These are phyloP conservation scores for Lagopus muta DNA, from an alignment of 2,113 vertebrate genomes.

Conservation along the genomic window DNA sequence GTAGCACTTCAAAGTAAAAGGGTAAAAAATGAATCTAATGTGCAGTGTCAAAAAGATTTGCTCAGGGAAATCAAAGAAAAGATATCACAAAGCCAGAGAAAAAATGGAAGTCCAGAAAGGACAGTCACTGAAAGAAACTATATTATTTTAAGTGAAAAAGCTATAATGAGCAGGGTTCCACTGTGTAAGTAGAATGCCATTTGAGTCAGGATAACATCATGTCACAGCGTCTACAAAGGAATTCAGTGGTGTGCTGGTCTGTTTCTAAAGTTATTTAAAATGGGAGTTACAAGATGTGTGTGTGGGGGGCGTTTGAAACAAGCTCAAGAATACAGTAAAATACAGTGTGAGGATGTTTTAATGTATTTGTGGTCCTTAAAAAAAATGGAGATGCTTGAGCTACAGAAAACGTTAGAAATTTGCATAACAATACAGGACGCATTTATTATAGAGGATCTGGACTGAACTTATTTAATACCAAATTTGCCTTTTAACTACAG, in stretches of 20 bases:
- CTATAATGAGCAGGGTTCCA: background rate
- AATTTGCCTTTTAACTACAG: background rate
- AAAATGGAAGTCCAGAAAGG: background rate
- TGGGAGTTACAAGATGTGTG: background rate
- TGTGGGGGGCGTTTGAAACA: background rate
- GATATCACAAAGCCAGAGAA: background rate
- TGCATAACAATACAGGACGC: background rate
- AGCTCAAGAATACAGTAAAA: background rate
- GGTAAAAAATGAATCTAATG: background rate
- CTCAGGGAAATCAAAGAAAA: background rate
- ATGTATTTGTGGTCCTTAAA: background rate
- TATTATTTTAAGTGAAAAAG: background rate
- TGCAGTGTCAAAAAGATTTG: background rate
- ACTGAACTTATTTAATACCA: background rate
- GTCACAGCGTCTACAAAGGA: background rate
- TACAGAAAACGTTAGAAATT: background rate
- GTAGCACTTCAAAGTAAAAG: background rate
- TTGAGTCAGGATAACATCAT: conserved; percentile 29
- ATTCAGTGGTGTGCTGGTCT: background rate
- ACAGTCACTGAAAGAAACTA: background rate
- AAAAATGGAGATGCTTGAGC: background rate
- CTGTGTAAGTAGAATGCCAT: background rate
- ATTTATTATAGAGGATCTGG: background rate
- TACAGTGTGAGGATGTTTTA: background rate
- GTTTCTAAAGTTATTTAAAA: background rate